Evolutionary conservation across 2,113 vertebrate genomes (phyloP).

Genomic region (Corydoras maculifer): DNA sequence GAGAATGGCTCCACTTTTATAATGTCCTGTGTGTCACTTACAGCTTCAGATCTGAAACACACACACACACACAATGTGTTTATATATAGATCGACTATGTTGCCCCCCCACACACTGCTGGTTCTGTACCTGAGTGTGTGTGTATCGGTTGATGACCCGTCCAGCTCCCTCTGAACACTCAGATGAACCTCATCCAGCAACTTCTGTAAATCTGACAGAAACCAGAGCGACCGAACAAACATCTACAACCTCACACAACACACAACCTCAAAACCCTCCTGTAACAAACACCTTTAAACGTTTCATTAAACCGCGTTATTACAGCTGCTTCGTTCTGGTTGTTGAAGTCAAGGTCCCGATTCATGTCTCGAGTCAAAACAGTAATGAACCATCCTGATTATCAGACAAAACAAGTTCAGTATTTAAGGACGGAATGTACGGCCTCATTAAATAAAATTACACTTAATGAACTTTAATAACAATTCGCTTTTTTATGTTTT

Average conservation of each 20-base stretch:
- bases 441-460: too few species aligned
- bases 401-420: too few species aligned
- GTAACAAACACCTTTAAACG: too few species aligned
- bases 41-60: conserved; percentile 16
- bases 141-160: background rate
- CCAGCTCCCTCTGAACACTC: conserved; percentile 39
- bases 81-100: background rate
- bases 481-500: too few species aligned
- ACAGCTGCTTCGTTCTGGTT: too few species aligned
- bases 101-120: background rate
- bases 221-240: conserved; percentile 22
- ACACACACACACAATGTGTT: conserved; percentile 15
- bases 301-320: too few species aligned
- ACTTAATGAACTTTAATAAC: too few species aligned
- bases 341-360: too few species aligned
- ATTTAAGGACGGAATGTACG: too few species aligned
- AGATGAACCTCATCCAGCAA: conserved; percentile 41
- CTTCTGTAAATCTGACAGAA: conserved; percentile 42
- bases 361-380: background rate
- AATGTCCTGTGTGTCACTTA: background rate
- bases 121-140: conserved; percentile 22
- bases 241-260: conserved; percentile 4
- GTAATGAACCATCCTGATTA: background rate
- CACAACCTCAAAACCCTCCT: background rate
- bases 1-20: background rate